Base-by-base conservation (phyloP, 2,888 invertebrate genomes). In the Gastrophysa polygoni region DNA sequence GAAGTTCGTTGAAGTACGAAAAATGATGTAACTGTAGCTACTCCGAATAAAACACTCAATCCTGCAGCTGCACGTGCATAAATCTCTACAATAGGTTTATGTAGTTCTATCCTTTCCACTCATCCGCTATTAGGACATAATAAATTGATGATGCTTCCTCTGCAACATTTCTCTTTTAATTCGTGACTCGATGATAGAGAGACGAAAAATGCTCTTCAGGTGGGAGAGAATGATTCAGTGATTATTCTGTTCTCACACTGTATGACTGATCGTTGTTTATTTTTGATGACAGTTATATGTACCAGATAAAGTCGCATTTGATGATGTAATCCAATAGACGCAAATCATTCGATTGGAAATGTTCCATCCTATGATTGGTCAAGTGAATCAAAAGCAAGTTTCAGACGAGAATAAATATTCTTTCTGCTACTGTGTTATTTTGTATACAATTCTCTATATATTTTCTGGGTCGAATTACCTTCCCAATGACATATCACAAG, bases 1-100 rank as follows among this genome's bases (percentile, higher is more conserved):
- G 51, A 51, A 51, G 34, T 34, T 51, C 51, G 20, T 51, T 34
- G 51, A 51, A 32, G 52, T 52, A 38, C 21, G 52, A 38, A n/a
- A 38, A 52, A 38, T 52, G 24, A 21, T 46, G 10, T 46, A 52
- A 52, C 52, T 52, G 52, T 52, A 52, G 20, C 52, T 52, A 8
- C 14, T 18, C 21, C 21, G 38, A 20, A 38, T 38, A 38, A 18
- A 29, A 50, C 24, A 24, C 7, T n/a, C n/a, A n/a, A n/a, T n/a
- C 18, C 51, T 51, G 32, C 51, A 51, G 16, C 51, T 7, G 11
- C 51, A 11, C 16, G 18, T 34, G 51, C 20, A 29, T 51, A 51
- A 29, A 18, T 34, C 17, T 51, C 20, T 17, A 51, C 14, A 34
- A 51, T 51, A 29, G 10, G 29, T 50, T 29, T 14, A 11, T 21